These are phyloP conservation scores for Carassius auratus DNA, from an alignment of 2,113 vertebrate genomes.

Conservation along the genomic window DNA sequence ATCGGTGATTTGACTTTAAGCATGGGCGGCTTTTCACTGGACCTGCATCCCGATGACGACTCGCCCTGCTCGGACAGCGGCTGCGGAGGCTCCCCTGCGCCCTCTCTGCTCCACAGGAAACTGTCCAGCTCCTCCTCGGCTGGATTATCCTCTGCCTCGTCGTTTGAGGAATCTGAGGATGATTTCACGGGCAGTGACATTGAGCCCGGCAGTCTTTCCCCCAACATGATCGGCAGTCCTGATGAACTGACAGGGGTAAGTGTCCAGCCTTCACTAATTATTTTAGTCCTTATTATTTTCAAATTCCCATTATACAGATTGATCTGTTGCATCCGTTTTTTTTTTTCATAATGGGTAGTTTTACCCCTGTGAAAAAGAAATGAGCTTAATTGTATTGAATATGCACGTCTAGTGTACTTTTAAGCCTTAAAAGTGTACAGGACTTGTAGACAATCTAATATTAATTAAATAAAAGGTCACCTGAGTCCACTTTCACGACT, in stretches of 20 bases:
- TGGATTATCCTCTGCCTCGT: slow-evolving; percentile 84
- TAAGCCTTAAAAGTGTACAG: neutral
- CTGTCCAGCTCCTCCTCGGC: slow-evolving; percentile 79
- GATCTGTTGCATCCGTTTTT: neutral
- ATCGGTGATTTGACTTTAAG: slow-evolving; percentile 46
- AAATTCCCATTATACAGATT: neutral
- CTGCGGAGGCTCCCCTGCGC: slow-evolving; percentile 74
- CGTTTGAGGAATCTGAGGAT: slow-evolving; percentile 89
- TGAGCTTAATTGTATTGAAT: no score
- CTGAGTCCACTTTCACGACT: no score
- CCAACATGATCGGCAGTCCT: slow-evolving; percentile 67
- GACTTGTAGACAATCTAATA: no score
- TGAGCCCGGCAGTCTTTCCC: slow-evolving; percentile 76
- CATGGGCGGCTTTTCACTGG: slow-evolving; percentile 59
- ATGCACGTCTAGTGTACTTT: neutral
- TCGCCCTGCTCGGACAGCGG: slow-evolving; percentile 83
- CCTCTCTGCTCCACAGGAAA: slow-evolving; percentile 71
- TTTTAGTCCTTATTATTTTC: neutral
- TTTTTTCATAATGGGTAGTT: neutral
- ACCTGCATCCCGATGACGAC: slow-evolving; percentile 70
- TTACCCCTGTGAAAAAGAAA: neutral
- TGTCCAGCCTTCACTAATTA: slow-evolving; percentile 30
- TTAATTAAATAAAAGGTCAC: no score
- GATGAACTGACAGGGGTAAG: slow-evolving; percentile 82
- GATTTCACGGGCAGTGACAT: slow-evolving; percentile 82